Evolutionary conservation across 2,113 vertebrate genomes (phyloP), one percentile per base, ranked within the genome.

Genomic region (Oxygymnocypris stewartii): DNA sequence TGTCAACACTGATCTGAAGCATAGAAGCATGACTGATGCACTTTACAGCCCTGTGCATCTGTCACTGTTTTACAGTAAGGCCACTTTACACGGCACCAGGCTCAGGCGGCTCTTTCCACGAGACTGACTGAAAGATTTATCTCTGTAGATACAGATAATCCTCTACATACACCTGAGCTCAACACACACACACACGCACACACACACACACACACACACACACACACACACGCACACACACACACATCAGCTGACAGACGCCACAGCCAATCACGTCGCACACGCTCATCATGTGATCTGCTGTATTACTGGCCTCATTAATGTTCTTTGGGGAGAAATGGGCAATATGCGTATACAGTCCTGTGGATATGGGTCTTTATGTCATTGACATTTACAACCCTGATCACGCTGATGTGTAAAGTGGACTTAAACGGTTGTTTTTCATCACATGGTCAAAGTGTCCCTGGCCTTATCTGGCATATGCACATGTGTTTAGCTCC

Each of bases 111-210:
- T 67, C 6, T 69, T 69, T 69, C 28, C 13, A 37, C 14, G 20
- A 71, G 14, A 69, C 44, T 74, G 81, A 67, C 49, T 2, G 23
- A 61, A 75, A 54, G 40, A 76, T 88, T 79, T 73, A 74, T 74
- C 75, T 71, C 51, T 54, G 6, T 54, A 78, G 8, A 78, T 11
- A 78, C 65, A 20, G 75, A 84, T 87, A 49, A 87, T 84, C 76
- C 59, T 31, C 40, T 28, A 54, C 47, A 54, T 10, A 42, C 23
- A 75, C 11, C n/a, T 75, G 47, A 35, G 47, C 76, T 31, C 47
- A 78, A 54, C 54, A 78, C 42, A 75, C 73, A n/a, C 73, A 31
- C 28, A 31, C 28, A 31, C 28, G 2, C 28, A 31, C 28, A 31
- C 28, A 31, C 28, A 31, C 28, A 31, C 28, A 31, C 28, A 31